These are phyloP conservation scores for Formica aserva DNA, from an alignment of 2,888 invertebrate genomes.

Conservation along the genomic window DNA sequence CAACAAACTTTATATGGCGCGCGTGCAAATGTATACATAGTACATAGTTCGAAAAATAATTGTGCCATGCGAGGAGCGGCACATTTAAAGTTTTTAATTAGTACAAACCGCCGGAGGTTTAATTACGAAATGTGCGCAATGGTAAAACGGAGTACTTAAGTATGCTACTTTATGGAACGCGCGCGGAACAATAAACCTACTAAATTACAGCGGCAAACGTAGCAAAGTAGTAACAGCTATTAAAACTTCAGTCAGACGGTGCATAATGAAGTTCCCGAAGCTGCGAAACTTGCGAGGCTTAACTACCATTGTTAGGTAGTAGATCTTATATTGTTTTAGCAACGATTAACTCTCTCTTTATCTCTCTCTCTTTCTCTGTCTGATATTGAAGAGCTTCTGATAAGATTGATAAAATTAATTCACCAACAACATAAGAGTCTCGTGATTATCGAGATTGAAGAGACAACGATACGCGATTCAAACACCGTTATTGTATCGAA, in stretches of 20 bases:
- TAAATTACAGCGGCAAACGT: constrained; percentile 54
- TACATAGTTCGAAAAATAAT: constrained; percentile 46
- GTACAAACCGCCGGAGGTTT: constrained; percentile 51
- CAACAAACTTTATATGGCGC: constrained; percentile 3
- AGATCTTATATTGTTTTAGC: constrained; percentile 38
- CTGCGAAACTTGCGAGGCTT: constrained; percentile 47
- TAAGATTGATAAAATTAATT: constrained; percentile 25
- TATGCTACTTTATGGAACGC: constrained; percentile 52
- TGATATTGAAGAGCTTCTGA: neutral
- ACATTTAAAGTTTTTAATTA: constrained; percentile 52
- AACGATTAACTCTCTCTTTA: constrained; percentile 9
- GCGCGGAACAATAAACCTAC: constrained; percentile 52
- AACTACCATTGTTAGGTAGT: constrained; percentile 33
- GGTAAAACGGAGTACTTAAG: constrained; percentile 44
- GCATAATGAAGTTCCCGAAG: constrained; percentile 48
- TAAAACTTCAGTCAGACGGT: constrained; percentile 51
- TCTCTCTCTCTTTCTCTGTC: neutral
- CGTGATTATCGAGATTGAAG: neutral
- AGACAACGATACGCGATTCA: neutral
- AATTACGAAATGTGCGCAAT: constrained; percentile 53
- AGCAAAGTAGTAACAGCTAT: constrained; percentile 55
- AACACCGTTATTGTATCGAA: neutral
- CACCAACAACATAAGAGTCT: neutral
- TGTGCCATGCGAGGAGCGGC: constrained; percentile 29
- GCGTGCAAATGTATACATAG: constrained; percentile 20